Evolutionary conservation across 1,140 invertebrate species (phyloP), one percentile per base, ranked within the genome.

Genomic region (Myzus persicae): DNA sequence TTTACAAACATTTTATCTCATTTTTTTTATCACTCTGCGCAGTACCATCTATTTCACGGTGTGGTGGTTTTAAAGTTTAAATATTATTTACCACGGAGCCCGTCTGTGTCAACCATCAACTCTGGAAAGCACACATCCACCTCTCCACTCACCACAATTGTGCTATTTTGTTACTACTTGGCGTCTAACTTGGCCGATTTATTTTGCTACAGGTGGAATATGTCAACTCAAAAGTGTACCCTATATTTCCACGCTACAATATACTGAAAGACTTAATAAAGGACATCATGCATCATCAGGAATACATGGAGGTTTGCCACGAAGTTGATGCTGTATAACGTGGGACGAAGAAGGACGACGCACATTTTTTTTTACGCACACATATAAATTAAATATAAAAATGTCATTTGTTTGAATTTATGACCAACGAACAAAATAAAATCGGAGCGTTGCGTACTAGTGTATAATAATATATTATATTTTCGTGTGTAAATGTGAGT

Each of bases 201-300:
- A 93, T 94, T 94, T 94, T 94, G 94, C 96, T 96, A 93, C 96
- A 98, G 98, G 96, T 96, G 92, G 98, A 98, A 94, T 99, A 99
- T 95, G 97, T 97, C 94, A 97, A 97, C 94, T 97, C 98, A 48
- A 98, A 98, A 95, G 96, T 98, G 94, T 99, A 98, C 95, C 98
- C 98, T 76, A 98, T 99, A 95, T 97, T 99, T 94, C 98, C 98
- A 31, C 96, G 98, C 87, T 99, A 99, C 96, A 97, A 97, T 87
- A 98, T 99, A 96, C 96, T 99, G 90, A 99, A 99, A 95, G 98
- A 98, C 95, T 98, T 99, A 98, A 98, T 99, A 95, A 98, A 98
- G 95, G 97, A 98, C 94, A 98, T 98, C 94, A 98, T 98, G 96
- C 97, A 98, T 94, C 97, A 98, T 96, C 98, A 98, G 14, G 97